Evolutionary conservation across 2,888 invertebrate genomes (phyloP), one percentile per base, ranked within the genome.

Genomic region (Temnothorax unifasciatus): DNA sequence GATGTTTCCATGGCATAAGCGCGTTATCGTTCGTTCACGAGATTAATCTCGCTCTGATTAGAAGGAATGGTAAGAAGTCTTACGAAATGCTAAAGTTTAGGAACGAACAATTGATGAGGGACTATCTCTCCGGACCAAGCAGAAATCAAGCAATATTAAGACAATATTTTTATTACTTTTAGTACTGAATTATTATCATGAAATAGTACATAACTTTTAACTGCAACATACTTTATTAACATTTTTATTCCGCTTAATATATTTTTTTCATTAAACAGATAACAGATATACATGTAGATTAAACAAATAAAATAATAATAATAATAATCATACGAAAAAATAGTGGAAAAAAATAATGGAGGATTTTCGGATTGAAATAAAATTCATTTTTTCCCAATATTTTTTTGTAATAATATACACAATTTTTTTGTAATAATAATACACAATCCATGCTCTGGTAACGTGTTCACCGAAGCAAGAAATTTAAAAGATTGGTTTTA

Each of bases 1-100:
- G 59, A 71, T 38, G 34, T 61, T 79, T 59, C 25, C 59, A 59
- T 29, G 29, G 29, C 29, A 29, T 59, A 47, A 69, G 15, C 38
- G n/a, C 18, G 66, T 54, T 54, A 41, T 54, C 41, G 57, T 59
- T 44, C 44, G 15, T 52, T 44, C 41, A 15, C 29, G 34, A 29
- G 18, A 69, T 47, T 44, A 59, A 79, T 59, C 34, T 4, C 21
- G 47, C 44, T 13, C n/a, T 13, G 59, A 69, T 57, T 57, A 38
- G 8, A 44, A 21, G 29, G 5, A 77, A 41, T 15, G 44, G 8
- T 25, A 18, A 1, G 34, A 18, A 1, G 34, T 44, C 34, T 69
- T 59, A 21, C 15, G 44, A 57, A 66, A 57, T 34, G 34, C 13
- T 21, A 13, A 13, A 29, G 9, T 47, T 29, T 29, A 21, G 8